These are phyloP conservation scores for Nothobranchius furzeri DNA, from an alignment of 2,113 vertebrate species.

Conservation along the genomic window DNA sequence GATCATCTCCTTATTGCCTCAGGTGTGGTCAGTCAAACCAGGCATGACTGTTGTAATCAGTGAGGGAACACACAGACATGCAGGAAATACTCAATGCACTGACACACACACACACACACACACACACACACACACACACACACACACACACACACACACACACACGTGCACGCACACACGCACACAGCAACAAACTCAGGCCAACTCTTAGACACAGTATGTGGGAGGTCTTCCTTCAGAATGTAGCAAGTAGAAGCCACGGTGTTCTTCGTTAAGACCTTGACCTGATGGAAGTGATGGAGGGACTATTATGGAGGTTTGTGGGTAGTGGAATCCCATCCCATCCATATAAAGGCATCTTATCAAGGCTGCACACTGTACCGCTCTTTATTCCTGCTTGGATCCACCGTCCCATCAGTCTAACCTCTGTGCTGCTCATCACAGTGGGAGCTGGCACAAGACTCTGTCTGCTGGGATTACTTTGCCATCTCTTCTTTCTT, in stretches of 20 bases:
- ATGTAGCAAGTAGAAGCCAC: constrained; percentile 60
- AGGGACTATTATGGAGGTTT: constrained; percentile 12
- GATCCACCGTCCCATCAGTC: constrained; percentile 18
- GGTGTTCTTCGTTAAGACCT: constrained; percentile 58
- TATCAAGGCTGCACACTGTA: constrained; percentile 48
- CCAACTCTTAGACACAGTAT: constrained; percentile 7
- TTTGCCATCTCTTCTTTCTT: constrained; percentile 51
- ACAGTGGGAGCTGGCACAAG: constrained; percentile 62
- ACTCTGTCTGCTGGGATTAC: constrained; percentile 64
- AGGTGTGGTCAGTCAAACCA: constrained; percentile 56
- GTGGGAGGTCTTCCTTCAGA: constrained; percentile 69
- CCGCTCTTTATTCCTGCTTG: constrained; percentile 10
- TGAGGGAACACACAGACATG: constrained; percentile 22
- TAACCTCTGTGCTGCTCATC: constrained; percentile 58
- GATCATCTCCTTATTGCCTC: constrained; percentile 59
- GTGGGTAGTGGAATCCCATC: constrained; percentile 38
- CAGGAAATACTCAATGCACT: constrained; percentile 11
- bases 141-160: constrained; percentile 9
- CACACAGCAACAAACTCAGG: constrained; percentile 1
- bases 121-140: constrained; percentile 8
- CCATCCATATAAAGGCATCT: constrained; percentile 49
- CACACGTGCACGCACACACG: constrained; percentile 11
- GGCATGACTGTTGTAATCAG: constrained; percentile 57
- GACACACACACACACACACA: constrained; percentile 6
- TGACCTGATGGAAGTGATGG: constrained; percentile 36